Evolutionary conservation across 2,797 vertebrate genomes (phyloP).

Genomic region (Chromobotia macracanthus): DNA sequence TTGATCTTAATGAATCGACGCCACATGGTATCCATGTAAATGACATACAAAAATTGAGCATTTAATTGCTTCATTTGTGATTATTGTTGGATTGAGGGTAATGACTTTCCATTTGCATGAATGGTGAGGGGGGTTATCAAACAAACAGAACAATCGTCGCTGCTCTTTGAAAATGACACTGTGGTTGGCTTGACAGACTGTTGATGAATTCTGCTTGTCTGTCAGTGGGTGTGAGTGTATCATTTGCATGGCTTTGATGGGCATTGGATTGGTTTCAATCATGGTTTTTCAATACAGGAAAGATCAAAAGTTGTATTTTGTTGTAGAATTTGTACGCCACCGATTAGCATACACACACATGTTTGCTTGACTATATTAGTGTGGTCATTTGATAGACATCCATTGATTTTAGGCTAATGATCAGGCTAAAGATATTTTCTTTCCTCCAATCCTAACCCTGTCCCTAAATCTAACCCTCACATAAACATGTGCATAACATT

Average conservation of each 20-base stretch:
- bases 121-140: constrained; percentile 29
- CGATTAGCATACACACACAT: not conserved
- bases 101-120: constrained; percentile 56
- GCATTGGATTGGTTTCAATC: constrained; percentile 12
- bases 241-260: constrained; percentile 26
- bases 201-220: constrained; percentile 32
- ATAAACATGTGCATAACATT: too few relatives aligned
- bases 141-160: constrained; percentile 36
- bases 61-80: constrained; percentile 68
- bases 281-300: constrained; percentile 1
- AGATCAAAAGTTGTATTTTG: constrained; percentile 8
- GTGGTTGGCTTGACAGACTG: constrained; percentile 24
- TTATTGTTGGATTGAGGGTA: constrained; percentile 57
- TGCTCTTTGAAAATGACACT: constrained; percentile 10
- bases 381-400: too few relatives aligned
- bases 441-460: too few relatives aligned
- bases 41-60: constrained; percentile 59
- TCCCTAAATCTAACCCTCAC: too few relatives aligned
- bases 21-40: constrained; percentile 60
- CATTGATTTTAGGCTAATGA: too few relatives aligned
- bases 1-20: constrained; percentile 70
- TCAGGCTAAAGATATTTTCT: too few relatives aligned
- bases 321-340: not conserved
- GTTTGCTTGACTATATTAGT: too few relatives aligned
- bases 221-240: not conserved